Conservation (phyloP, 1,140 invertebrate species). For the Caenorhabditis brenneri region DNA sequence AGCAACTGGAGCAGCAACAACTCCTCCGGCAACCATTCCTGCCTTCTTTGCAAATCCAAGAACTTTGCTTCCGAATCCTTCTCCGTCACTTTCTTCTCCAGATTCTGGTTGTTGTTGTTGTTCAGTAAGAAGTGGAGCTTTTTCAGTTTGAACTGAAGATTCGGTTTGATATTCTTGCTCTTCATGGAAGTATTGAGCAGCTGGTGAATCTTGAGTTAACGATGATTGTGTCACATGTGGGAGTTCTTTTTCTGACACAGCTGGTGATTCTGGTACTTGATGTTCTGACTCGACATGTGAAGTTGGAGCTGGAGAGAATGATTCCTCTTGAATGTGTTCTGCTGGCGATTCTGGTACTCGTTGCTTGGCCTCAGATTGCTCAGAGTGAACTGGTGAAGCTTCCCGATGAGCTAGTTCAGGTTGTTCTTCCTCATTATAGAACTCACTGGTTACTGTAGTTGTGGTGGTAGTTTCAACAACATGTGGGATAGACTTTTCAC, state of each 20-base stretch:
- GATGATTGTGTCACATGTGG: no score
- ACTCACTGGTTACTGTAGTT: background rate
- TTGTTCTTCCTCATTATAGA: background rate
- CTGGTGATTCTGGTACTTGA: background rate
- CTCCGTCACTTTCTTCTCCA: slow-evolving; percentile 34
- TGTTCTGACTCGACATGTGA: background rate
- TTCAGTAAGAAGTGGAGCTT: background rate
- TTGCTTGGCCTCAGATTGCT: no score
- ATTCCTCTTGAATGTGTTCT: no score
- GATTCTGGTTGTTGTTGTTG: slow-evolving; percentile 2
- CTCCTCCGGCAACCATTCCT: slow-evolving; percentile 52
- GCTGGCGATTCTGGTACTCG: no score
- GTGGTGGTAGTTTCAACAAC: slow-evolving; percentile 23
- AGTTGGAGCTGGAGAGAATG: slow-evolving; percentile 7
- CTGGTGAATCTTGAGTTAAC: background rate
- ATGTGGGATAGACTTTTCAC: background rate
- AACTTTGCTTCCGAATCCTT: slow-evolving; percentile 37
- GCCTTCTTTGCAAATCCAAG: slow-evolving; percentile 50
- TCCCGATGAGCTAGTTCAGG: no score
- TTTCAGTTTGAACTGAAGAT: background rate
- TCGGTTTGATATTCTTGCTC: background rate
- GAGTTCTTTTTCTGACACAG: background rate
- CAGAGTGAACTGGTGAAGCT: no score
- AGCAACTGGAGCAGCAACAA: slow-evolving; percentile 52
- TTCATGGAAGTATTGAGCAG: slow-evolving; percentile 14